phyloP scores from a whole-genome alignment of 2,888 invertebrate genomes.

The Platycheirus albimanus region DNA sequence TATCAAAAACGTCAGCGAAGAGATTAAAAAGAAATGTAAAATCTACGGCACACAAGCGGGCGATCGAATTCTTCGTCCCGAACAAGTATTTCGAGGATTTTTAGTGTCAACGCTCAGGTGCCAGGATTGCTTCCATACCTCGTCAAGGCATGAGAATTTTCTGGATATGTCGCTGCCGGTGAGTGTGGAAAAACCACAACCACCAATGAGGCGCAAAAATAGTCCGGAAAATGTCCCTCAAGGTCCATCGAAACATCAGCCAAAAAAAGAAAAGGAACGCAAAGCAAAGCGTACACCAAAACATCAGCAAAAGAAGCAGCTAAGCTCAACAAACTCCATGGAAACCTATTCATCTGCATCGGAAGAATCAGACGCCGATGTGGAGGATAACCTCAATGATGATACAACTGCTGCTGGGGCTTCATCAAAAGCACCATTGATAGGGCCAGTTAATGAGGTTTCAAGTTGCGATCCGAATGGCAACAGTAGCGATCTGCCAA shows the following conservation, averaged over 20 bases:
- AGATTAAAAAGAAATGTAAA: slow-evolving; percentile 90
- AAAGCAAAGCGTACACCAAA: slow-evolving; percentile 82
- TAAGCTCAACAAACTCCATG: slow-evolving; percentile 31
- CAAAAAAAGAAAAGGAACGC: slow-evolving; percentile 83
- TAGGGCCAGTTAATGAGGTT: slow-evolving; percentile 4
- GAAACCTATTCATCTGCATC: slow-evolving; percentile 83
- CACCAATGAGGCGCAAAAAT: slow-evolving; percentile 85
- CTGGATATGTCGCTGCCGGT: slow-evolving; percentile 97
- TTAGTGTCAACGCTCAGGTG: slow-evolving; percentile 95
- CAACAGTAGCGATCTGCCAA: slow-evolving; percentile 78
- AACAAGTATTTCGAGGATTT: slow-evolving; percentile 96
- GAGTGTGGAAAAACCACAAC: slow-evolving; percentile 88
- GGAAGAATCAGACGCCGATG: slow-evolving; percentile 91
- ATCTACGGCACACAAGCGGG: slow-evolving; percentile 92
- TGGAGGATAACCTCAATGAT: slow-evolving; percentile 90
- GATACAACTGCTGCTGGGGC: slow-evolving; percentile 78
- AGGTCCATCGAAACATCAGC: slow-evolving; percentile 84
- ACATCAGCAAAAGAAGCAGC: slow-evolving; percentile 77
- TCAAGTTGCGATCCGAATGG: slow-evolving; percentile 79
- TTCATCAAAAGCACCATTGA: slow-evolving; percentile 34
- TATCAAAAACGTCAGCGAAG: slow-evolving; percentile 90
- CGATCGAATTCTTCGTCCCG: slow-evolving; percentile 90
- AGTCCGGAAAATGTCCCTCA: slow-evolving; percentile 79
- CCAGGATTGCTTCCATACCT: slow-evolving; percentile 93
- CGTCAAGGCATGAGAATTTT: slow-evolving; percentile 95